Evolutionary conservation across 2,113 vertebrate species (phyloP).

Genomic region (Micronisus gabar): DNA sequence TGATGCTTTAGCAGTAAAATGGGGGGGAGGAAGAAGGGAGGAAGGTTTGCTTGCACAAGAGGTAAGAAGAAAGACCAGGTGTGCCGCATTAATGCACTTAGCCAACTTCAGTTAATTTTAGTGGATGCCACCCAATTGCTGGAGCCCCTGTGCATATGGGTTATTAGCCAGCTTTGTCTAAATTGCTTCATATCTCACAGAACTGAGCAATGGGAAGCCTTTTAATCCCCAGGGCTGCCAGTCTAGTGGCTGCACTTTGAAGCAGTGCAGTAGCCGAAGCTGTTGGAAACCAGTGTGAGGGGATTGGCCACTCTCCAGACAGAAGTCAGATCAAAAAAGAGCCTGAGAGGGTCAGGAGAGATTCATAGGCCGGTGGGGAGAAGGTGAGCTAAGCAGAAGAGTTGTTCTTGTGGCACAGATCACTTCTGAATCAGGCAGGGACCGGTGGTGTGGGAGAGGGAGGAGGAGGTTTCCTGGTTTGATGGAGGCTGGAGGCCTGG

Average conservation of each 20-base stretch:
- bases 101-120: not conserved
- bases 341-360: not conserved
- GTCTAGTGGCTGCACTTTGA: not conserved
- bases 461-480: not conserved
- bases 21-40: not conserved
- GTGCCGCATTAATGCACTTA: not conserved
- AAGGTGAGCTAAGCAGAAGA: not conserved
- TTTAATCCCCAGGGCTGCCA: not conserved
- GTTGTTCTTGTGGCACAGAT: not conserved
- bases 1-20: not conserved
- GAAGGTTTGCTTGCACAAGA: not conserved
- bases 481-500: not conserved
- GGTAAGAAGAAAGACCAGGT: not conserved
- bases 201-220: not conserved
- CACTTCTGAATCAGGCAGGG: not conserved
- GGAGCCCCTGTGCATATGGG: not conserved
- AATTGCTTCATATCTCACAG: fast-evolving
- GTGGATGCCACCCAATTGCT: not conserved
- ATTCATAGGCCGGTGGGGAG: not conserved
- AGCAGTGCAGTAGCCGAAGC: not conserved
- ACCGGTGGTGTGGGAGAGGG: not conserved
- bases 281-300: not conserved
- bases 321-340: not conserved
- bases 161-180: not conserved
- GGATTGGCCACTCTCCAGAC: not conserved